Conservation (phyloP, 2,113 vertebrate species). For the Dicentrarchus labrax region DNA sequence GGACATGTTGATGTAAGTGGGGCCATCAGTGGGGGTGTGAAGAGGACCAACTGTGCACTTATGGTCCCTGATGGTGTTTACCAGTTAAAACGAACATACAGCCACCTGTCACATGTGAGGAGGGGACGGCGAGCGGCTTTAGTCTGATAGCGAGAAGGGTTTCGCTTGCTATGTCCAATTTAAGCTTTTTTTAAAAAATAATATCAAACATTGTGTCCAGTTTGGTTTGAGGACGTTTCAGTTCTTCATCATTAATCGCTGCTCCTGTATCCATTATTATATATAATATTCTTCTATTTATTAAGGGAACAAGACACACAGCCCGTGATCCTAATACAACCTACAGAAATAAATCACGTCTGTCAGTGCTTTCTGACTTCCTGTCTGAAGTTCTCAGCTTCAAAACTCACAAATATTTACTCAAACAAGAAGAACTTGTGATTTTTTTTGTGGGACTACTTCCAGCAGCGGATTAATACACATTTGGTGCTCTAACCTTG, state of each 20-base stretch:
- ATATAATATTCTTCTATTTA: too few species aligned
- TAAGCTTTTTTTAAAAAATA: not conserved
- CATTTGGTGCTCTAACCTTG: not conserved
- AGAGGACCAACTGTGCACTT: constrained; percentile 71
- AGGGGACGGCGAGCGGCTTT: not conserved
- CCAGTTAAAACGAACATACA: constrained; percentile 9
- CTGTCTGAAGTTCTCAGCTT: not conserved
- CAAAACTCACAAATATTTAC: not conserved
- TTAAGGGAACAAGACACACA: too few species aligned
- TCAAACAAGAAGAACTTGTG: not conserved
- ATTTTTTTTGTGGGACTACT: not conserved
- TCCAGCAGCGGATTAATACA: not conserved
- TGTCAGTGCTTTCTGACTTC: too few species aligned
- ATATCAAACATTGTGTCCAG: not conserved
- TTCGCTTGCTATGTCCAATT: not conserved
- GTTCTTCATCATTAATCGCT: too few species aligned
- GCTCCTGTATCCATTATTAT: too few species aligned
- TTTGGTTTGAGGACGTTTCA: not conserved
- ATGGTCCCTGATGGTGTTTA: constrained; percentile 72
- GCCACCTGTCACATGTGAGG: constrained; percentile 59
- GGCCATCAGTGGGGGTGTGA: constrained; percentile 57
- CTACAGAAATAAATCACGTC: too few species aligned
- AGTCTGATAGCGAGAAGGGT: not conserved
- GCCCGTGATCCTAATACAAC: too few species aligned
- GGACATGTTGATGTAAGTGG: constrained; percentile 24